A percentile compares a stretch with the other conserved stretches of the same genome.
Conservation (phyloP, 37 sponge, comb jelly and placozoan genomes). For the Lycopodina hypogea region DNA sequence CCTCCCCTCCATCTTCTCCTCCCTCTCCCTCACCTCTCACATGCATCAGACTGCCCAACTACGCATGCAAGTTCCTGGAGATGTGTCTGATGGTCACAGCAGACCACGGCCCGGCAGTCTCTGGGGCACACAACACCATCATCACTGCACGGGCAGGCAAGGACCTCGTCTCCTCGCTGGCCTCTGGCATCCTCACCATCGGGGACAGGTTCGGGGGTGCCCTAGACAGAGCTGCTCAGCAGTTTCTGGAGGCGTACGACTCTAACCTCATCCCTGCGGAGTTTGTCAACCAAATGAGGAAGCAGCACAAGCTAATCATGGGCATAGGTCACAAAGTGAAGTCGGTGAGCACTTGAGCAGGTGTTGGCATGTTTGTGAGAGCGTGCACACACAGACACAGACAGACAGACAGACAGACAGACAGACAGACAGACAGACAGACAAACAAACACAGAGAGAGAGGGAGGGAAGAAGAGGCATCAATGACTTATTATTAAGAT, state of each 20-base stretch:
- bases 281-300: constrained; percentile 94
- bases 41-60: constrained; percentile 70
- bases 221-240: constrained; percentile 88
- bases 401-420: too few relatives aligned
- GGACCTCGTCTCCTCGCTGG: constrained; percentile 92
- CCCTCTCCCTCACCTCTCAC: background rate
- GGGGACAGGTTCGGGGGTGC: constrained; percentile 94
- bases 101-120: constrained; percentile 98
- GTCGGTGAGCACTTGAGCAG: constrained; percentile 63
- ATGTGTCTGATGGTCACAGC: constrained; percentile 97
- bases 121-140: constrained; percentile 98
- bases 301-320: constrained; percentile 87
- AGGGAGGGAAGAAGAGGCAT: too few relatives aligned
- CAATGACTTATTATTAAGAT: too few relatives aligned
- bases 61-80: constrained; percentile 95
- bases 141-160: constrained; percentile 93
- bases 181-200: constrained; percentile 93
- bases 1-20: background rate
- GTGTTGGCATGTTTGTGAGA: background rate
- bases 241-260: constrained; percentile 90
- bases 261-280: constrained; percentile 91
- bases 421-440: background rate
- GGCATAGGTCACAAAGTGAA: constrained; percentile 99
- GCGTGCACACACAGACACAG: too few relatives aligned
- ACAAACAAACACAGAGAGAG: too few relatives aligned